Evolutionary conservation across 2,797 vertebrate species (phyloP).

Genomic region (Scolopax bukidnonensis): DNA sequence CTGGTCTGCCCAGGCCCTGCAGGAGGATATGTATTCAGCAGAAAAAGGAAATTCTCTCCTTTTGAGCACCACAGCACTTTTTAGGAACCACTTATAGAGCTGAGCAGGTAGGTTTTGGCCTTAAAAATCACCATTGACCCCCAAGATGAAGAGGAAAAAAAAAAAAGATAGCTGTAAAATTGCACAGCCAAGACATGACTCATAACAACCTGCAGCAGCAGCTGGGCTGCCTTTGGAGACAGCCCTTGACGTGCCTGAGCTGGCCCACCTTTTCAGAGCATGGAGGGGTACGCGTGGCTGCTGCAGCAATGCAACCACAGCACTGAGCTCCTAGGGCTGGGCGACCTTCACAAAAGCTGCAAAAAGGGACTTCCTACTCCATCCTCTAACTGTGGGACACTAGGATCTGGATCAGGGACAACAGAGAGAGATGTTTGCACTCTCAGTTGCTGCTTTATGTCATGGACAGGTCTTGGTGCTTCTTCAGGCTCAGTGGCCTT

Average conservation of each 20-base stretch:
- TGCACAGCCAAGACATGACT: not conserved
- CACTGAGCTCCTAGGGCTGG: not conserved
- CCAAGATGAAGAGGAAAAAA: not conserved
- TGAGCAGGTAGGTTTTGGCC: not conserved
- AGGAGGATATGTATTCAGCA: fast-evolving
- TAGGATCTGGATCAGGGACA: not conserved
- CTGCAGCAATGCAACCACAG: not conserved
- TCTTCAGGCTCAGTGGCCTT: not conserved
- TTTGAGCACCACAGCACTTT: not conserved
- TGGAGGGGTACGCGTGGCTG: not conserved
- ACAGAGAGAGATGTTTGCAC: not conserved
- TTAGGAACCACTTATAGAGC: not conserved
- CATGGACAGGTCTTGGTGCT: not conserved
- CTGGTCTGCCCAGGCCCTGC: not conserved
- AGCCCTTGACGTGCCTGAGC: not conserved
- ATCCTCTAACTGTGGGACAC: not conserved
- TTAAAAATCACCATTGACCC: not conserved
- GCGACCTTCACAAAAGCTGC: not conserved
- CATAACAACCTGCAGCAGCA: not conserved
- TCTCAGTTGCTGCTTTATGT: not conserved
- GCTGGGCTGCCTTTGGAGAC: not conserved
- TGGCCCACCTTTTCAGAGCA: not conserved
- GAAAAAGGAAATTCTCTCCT: not conserved
- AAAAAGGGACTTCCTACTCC: not conserved
- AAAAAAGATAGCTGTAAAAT: not conserved